Base-by-base conservation (phyloP, 2,888 invertebrate species). In the Pandemis cinnamomeana region DNA sequence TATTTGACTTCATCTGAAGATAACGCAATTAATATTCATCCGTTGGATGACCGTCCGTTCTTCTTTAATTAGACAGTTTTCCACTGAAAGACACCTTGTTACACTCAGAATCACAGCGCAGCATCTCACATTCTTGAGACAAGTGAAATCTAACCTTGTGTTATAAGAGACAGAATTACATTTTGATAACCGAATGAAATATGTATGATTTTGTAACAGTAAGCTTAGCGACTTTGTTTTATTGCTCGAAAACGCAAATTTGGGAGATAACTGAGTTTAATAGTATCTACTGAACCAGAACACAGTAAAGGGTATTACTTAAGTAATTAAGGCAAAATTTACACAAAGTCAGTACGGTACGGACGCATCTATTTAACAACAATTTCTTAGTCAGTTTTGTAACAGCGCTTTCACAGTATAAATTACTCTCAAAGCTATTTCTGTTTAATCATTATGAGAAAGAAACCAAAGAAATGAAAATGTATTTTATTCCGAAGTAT, bases 21-120 rank as follows among this genome's bases (percentile, higher is more conserved):
- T 85, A 84, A 82, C 83, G 81, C 84, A 78, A 87, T 89, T 87
- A 87, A 88, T 88, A 89, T 89, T 89, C 86, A 89, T 87, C 84
- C 81, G 80, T 80, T 80, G 84, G 85, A 86, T 85, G 83, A 85
- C 83, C 66, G 48, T 42, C 51, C 67, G 66, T 66, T 66, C 70
- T 69, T 60, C 72, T 72, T 55, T 53, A 51, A 71, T 71, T 60
- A 66, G 42, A 51, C 66, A 48, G 64, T 60, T 71, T 66, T 66
- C 71, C 58, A 66, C 51, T 60, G 20, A 53, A 48, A 66, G 60
- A 66, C 60, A 60, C 64, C 55, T 15, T n/a, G 13, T 13, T 46
- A 20, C 0, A 36, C 8, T 10, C 20, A 55, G 4, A 8, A 55
- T 20, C 8, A 55, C 20, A 55, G 20, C 20, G 55, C 8, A 15